Evolutionary conservation across 2,113 vertebrate species (phyloP), one percentile per base, ranked within the genome.

Genomic region (Nothobranchius furzeri): DNA sequence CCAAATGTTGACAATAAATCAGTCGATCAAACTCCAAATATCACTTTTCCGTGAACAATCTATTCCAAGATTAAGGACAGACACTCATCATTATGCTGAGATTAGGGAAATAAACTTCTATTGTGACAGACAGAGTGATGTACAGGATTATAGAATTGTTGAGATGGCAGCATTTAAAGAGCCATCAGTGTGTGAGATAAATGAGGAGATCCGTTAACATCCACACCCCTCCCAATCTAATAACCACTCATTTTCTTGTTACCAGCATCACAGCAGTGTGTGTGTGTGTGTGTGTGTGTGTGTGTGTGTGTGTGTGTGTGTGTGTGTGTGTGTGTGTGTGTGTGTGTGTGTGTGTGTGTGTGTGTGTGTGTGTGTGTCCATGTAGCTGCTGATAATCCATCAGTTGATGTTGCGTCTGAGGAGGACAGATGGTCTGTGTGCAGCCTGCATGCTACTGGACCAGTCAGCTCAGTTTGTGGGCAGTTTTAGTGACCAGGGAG

Each of bases 371-470:
- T 49, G 47, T n/a, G 2, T n/a, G 14, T 45, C 54, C 52, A 55
- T 15, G 47, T 43, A 69, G 60, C 59, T 52, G 45, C 12, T 73
- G 37, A 25, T 84, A 84, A 85, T 88, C 81, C 76, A 82, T 52
- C 64, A 60, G 73, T 70, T 64, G 53, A 17, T 50, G 70, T 65
- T 60, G 73, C 64, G 71, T 75, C 63, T 68, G 56, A 69, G 48
- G 66, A 73, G 63, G 75, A 75, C 85, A 89, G 84, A 83, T 89
- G 85, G 83, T 53, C 60, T 15, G 48, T 15, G 48, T 61, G 46
- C 37, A 65, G 81, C 64, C 80, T 59, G 51, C 43, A 61, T 7
- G 12, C 68, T 72, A 56, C 55, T 60, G 52, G 64, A 71, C 50
- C 53, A 43, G 70, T 63, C 49, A 68, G 57, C 54, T 73, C 60